Evolutionary conservation across 2,797 vertebrate species (phyloP), one percentile per base, ranked within the genome.

Genomic region (Vespertilio murinus): DNA sequence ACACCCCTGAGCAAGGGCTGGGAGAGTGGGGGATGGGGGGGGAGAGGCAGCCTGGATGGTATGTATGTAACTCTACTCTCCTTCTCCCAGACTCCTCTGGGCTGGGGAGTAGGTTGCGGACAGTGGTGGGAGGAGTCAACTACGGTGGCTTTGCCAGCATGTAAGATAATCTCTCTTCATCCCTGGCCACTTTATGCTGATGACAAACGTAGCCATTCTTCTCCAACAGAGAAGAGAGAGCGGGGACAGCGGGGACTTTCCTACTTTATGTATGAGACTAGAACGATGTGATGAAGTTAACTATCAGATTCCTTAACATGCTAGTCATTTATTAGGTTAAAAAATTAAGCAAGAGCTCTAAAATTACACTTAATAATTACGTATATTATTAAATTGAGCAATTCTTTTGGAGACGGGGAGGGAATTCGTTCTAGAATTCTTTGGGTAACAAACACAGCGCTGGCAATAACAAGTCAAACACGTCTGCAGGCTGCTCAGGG

Each of bases 321-420:
- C 45, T 82, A 40, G 54, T 75, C 20, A 52, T 59, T 82, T 90
- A 64, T 67, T 88, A 84, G 67, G 74, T 77, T 75, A 54, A 69
- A 88, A 91, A 91, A 71, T 79, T 70, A 85, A 95, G 40, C 59
- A 61, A 4, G 47, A n/a, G 61, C 8, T 94, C 25, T 88, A 70
- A 84, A 90, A 78, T 87, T 65, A 35, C 0, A 11, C 33, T 80
- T 90, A 67, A 69, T 86, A 65, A 61, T 67, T 74, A 90, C 93
- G 65, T 47, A 20, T 77, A 70, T 22, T 49, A 74, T 84, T 87
- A 93, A 90, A 40, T 45, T 40, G 80, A 90, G 23, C 64, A 61
- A 1, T 81, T 49, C 40, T 74, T 65, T 25, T 56, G 65, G 74
- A 38, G 9, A 59, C 30, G 25, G 30, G 79, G 54, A 88, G 54